A percentile compares a stretch with the other conserved stretches of the same genome.
phyloP scores from a whole-genome alignment of 2,113 vertebrate species.

The Pipa parva region DNA sequence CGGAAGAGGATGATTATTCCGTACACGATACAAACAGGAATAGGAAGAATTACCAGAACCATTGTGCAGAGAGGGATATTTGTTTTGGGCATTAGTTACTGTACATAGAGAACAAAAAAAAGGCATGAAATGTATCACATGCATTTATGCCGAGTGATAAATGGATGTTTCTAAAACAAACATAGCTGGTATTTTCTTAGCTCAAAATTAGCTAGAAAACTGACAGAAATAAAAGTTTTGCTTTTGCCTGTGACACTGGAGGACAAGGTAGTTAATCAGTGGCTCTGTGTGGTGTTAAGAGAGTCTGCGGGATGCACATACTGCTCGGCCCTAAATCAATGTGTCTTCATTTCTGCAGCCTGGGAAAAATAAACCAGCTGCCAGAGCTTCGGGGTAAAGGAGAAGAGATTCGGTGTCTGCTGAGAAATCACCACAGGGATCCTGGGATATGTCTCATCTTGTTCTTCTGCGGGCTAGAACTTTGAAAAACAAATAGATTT shows the following conservation, averaged over 20 bases:
- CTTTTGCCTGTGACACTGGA: slow-evolving; percentile 31
- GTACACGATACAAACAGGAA: too few relatives aligned
- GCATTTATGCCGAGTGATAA: background rate
- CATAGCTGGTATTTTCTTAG: background rate
- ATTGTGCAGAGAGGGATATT: too few relatives aligned
- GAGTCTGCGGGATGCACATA: slow-evolving; percentile 39
- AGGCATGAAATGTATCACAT: background rate
- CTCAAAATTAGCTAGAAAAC: background rate
- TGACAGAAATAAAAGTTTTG: slow-evolving; percentile 39
- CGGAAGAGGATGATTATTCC: too few relatives aligned
- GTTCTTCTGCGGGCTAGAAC: slow-evolving; percentile 26
- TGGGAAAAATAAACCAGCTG: slow-evolving; percentile 40
- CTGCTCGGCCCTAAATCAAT: slow-evolving; percentile 40
- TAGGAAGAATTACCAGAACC: too few relatives aligned
- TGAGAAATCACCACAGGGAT: slow-evolving; percentile 36
- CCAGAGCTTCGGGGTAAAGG: slow-evolving; percentile 35
- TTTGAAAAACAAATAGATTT: slow-evolving; percentile 42
- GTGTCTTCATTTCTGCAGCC: slow-evolving; percentile 40
- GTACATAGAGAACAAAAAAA: too few relatives aligned
- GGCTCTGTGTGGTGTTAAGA: slow-evolving; percentile 38
- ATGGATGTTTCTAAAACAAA: background rate
- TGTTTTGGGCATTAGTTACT: too few relatives aligned
- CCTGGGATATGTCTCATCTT: slow-evolving; percentile 31
- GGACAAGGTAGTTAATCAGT: slow-evolving; percentile 42
- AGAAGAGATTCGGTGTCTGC: slow-evolving; percentile 36